Evolutionary conservation across 2,113 vertebrate genomes (phyloP).

Genomic region (Progne subis): DNA sequence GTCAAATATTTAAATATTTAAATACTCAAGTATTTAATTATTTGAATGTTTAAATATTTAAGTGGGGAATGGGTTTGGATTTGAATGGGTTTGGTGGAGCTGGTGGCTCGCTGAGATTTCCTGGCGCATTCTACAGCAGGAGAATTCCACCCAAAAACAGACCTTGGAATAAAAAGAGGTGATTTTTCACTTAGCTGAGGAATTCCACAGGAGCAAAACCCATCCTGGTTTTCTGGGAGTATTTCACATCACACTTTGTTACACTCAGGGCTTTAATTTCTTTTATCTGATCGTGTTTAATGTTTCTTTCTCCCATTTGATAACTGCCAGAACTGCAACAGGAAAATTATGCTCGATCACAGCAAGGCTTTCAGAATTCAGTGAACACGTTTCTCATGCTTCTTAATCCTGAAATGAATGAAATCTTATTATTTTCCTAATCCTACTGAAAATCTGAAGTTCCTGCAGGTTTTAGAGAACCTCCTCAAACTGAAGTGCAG

Average conservation of each 20-base stretch:
- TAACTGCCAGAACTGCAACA: background rate
- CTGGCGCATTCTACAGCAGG: too few species aligned
- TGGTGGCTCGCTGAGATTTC: background rate
- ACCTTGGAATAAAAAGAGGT: background rate
- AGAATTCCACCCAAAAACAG: background rate
- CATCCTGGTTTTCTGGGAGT: background rate
- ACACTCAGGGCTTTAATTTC: background rate
- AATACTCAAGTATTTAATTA: too few species aligned
- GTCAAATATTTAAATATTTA: background rate
- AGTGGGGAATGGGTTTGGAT: background rate
- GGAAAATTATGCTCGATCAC: background rate
- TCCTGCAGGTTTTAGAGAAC: background rate
- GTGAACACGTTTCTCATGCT: background rate
- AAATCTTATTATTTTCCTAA: background rate
- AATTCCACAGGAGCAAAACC: background rate
- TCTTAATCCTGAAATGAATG: background rate
- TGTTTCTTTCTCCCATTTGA: background rate
- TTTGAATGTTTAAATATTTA: background rate
- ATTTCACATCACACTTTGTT: background rate
- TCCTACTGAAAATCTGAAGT: background rate
- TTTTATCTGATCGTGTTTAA: background rate
- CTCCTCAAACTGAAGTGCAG: background rate
- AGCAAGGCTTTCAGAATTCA: background rate
- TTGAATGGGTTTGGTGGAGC: background rate
- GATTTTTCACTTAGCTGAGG: background rate